These are phyloP conservation scores for Drosophila tristis DNA, from an alignment of 1,140 invertebrate species.

Conservation along the genomic window DNA sequence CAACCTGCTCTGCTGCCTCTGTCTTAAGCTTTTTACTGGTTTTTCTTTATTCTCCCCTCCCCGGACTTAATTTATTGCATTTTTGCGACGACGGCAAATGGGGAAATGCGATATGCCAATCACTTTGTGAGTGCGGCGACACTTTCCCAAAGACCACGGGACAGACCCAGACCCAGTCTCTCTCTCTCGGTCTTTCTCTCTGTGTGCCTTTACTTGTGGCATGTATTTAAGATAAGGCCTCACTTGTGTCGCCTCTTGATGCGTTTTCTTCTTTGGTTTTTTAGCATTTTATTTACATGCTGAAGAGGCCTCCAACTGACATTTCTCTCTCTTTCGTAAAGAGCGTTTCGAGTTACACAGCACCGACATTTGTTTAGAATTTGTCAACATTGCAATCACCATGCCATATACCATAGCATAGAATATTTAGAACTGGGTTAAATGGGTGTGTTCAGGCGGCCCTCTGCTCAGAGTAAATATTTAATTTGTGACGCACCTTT, in stretches of 20 bases:
- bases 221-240: constrained; percentile 79
- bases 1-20: constrained; percentile 32
- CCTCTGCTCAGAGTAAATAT: constrained; percentile 54
- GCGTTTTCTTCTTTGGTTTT: constrained; percentile 43
- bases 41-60: constrained; percentile 26
- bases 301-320: constrained; percentile 64
- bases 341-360: constrained; percentile 38
- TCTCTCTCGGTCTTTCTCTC: background rate
- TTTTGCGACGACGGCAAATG: constrained; percentile 70
- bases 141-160: constrained; percentile 31
- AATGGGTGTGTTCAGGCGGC: constrained; percentile 32
- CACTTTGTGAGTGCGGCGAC: constrained; percentile 66
- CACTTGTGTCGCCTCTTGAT: constrained; percentile 69
- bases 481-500: constrained; percentile 73
- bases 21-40: constrained; percentile 41
- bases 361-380: constrained; percentile 34
- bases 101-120: constrained; percentile 81
- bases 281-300: constrained; percentile 76
- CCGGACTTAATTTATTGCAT: constrained; percentile 70
- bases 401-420: background rate
- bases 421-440: constrained; percentile 63
- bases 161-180: background rate
- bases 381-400: constrained; percentile 70
- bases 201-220: constrained; percentile 22
- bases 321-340: constrained; percentile 15